Conservation (phyloP, 2,888 invertebrate species). For the Rugalucina vietnamica region DNA sequence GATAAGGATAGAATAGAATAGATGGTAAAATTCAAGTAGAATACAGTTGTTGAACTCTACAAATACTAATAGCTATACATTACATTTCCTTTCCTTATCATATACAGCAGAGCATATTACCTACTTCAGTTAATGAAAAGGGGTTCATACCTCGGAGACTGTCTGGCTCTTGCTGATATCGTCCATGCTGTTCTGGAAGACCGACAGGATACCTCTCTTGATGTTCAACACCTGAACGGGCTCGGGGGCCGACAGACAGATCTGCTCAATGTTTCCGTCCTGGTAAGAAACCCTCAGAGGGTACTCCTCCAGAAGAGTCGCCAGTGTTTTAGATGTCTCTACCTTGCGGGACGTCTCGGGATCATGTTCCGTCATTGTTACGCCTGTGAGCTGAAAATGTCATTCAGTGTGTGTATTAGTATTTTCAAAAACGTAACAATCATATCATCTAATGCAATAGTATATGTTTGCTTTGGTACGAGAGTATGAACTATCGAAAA, state of each 20-base stretch:
- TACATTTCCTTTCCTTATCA: not conserved
- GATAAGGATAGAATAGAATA: too few relatives aligned
- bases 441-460: not conserved
- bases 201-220: constrained; percentile 58
- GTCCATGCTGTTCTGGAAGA: constrained; percentile 60
- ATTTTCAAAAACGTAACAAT: not conserved
- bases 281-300: constrained; percentile 57
- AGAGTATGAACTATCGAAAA: not conserved
- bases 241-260: constrained; percentile 49
- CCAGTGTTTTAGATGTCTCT: constrained; percentile 26
- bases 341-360: constrained; percentile 50
- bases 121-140: not conserved
- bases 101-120: not conserved
- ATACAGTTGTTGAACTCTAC: not conserved
- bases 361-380: constrained; percentile 52
- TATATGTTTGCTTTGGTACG: not conserved
- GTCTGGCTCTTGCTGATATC: constrained; percentile 50
- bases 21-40: too few relatives aligned
- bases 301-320: constrained; percentile 36
- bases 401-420: not conserved
- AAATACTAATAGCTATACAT: not conserved
- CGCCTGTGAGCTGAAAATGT: constrained; percentile 48
- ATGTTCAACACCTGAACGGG: constrained; percentile 44
- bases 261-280: constrained; percentile 54
- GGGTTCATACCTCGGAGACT: constrained; percentile 43